Evolutionary conservation across 2,797 vertebrate species (phyloP).

Genomic region (Echeneis naucrates): DNA sequence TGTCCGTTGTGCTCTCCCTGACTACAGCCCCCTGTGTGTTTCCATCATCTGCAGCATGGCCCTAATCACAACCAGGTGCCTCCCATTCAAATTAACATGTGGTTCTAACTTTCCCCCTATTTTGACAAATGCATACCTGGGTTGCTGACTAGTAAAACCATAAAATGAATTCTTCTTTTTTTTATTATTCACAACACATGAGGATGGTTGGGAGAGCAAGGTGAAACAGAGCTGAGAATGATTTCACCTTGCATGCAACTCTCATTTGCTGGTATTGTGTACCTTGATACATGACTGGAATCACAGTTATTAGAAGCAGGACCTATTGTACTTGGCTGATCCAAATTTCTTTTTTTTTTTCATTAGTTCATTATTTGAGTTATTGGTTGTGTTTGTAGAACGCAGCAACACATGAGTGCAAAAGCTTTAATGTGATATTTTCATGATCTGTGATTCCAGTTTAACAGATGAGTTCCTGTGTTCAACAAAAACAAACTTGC

Average conservation of each 20-base stretch:
- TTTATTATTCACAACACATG: slow-evolving; percentile 77
- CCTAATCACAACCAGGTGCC: slow-evolving; percentile 86
- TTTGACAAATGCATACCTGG: slow-evolving; percentile 86
- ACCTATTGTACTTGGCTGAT: slow-evolving; percentile 48
- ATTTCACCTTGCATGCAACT: slow-evolving; percentile 81
- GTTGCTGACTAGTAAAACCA: slow-evolving; percentile 82
- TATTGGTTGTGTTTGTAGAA: slow-evolving; percentile 45
- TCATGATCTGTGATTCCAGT: slow-evolving; percentile 51
- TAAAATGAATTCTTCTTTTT: slow-evolving; percentile 77
- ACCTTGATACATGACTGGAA: slow-evolving; percentile 51
- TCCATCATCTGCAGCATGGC: slow-evolving; percentile 76
- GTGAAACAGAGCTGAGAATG: slow-evolving; percentile 70
- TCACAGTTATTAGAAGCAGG: slow-evolving; percentile 60
- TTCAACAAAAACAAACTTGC: slow-evolving; percentile 32
- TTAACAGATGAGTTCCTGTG: slow-evolving; percentile 15
- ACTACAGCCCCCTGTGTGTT: slow-evolving; percentile 53
- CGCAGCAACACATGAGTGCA: slow-evolving; percentile 33
- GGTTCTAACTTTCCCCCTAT: slow-evolving; percentile 85
- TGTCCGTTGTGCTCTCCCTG: slow-evolving; percentile 49
- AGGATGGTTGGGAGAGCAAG: slow-evolving; percentile 62
- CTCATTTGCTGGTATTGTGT: slow-evolving; percentile 39
- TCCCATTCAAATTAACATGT: slow-evolving; percentile 85
- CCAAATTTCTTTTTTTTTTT: slow-evolving; percentile 26
- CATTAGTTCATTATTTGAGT: slow-evolving; percentile 35
- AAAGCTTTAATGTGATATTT: slow-evolving; percentile 54